A percentile compares a stretch with the other conserved stretches of the same genome.
phyloP scores from a whole-genome alignment of 2,113 vertebrate species.

The Micromys minutus region DNA sequence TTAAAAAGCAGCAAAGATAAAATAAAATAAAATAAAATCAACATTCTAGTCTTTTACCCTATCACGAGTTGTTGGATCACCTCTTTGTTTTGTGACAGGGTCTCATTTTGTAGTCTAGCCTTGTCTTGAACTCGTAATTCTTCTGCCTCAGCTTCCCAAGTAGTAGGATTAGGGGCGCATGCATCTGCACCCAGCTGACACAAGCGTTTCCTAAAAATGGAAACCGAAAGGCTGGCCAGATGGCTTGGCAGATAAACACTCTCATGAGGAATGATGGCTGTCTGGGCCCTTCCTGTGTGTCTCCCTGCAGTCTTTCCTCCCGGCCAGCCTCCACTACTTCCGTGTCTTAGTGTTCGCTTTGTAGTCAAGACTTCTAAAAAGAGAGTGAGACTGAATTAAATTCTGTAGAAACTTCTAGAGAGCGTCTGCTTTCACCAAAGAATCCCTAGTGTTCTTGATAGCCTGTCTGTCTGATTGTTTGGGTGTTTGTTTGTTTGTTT shows the following conservation, averaged over 20 bases:
- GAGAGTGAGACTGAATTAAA: background rate
- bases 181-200: background rate
- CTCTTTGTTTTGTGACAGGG: background rate
- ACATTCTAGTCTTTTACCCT: background rate
- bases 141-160: background rate
- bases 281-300: background rate
- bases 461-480: background rate
- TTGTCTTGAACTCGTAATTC: background rate
- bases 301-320: background rate
- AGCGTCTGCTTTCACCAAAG: background rate
- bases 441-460: background rate
- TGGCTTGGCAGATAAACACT: background rate
- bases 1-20: background rate
- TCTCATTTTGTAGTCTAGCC: background rate
- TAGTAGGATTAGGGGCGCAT: background rate
- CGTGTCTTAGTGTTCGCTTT: background rate
- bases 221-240: constrained; percentile 89
- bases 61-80: background rate
- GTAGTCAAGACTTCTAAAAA: background rate
- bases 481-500: background rate
- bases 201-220: constrained; percentile 14
- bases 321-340: background rate
- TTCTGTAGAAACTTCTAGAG: background rate
- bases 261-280: background rate
- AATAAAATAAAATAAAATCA: background rate